phyloP scores from a whole-genome alignment of 2,113 vertebrate genomes.

The Piprites chloris region DNA sequence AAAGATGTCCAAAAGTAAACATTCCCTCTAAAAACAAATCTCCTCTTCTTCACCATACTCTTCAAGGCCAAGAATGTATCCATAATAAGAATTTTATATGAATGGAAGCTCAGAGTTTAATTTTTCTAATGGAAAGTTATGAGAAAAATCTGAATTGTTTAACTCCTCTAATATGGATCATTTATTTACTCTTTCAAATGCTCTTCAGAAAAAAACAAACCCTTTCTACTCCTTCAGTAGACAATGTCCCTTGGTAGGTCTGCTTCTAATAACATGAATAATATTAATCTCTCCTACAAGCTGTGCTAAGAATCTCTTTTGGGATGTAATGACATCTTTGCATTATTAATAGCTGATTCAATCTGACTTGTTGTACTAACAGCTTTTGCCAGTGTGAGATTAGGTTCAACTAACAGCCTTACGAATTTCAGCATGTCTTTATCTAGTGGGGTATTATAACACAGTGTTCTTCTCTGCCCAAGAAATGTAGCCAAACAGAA shows the following conservation, averaged over 20 bases:
- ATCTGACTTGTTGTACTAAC: conserved; percentile 53
- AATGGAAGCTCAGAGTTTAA: neutral
- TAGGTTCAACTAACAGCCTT: conserved; percentile 33
- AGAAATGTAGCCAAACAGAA: neutral
- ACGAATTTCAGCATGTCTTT: conserved; percentile 17
- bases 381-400: conserved; percentile 62
- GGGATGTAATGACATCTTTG: conserved; percentile 55
- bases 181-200: neutral
- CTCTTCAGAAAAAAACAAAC: neutral
- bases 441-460: neutral
- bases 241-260: neutral
- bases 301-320: conserved; percentile 37
- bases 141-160: neutral
- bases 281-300: neutral
- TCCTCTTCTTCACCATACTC: neutral
- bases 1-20: neutral
- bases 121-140: neutral
- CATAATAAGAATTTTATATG: neutral
- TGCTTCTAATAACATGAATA: conserved; percentile 34
- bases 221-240: neutral
- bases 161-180: neutral
- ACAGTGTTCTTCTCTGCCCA: neutral
- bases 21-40: neutral
- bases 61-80: neutral
- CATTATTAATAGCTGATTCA: conserved; percentile 68